A percentile compares a stretch with the other conserved stretches of the same genome.
Evolutionary conservation across 2,113 vertebrate genomes (phyloP).

Genomic region (Hirundichthys speculiger): DNA sequence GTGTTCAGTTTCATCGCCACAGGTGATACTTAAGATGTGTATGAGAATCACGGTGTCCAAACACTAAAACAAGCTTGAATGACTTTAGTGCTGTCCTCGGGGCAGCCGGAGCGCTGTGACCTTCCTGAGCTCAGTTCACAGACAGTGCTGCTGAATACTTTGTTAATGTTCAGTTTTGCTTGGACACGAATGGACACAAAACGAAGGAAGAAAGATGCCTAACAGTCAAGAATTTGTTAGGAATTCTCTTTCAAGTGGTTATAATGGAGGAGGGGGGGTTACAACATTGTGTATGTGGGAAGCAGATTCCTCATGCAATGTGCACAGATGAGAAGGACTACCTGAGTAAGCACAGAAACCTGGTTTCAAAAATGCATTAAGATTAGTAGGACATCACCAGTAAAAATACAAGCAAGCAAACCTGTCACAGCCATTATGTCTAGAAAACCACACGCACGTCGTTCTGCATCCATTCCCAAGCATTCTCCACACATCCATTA

Average conservation of each 20-base stretch:
- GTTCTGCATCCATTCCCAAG: slow-evolving; percentile 66
- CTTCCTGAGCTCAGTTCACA: slow-evolving; percentile 61
- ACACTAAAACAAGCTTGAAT: slow-evolving; percentile 75
- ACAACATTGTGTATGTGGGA: background rate
- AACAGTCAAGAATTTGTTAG: slow-evolving; percentile 2
- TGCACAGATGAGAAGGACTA: slow-evolving; percentile 41
- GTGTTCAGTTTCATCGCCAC: slow-evolving; percentile 54
- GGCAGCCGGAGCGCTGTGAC: slow-evolving; percentile 61
- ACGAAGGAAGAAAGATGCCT: slow-evolving; percentile 7
- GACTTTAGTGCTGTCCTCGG: slow-evolving; percentile 76
- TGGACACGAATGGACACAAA: slow-evolving; percentile 32
- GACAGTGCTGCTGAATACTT: slow-evolving; percentile 61
- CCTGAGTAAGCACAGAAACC: slow-evolving; percentile 24
- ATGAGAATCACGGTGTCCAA: slow-evolving; percentile 64
- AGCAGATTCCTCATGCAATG: no score
- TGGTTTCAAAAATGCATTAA: slow-evolving; percentile 46
- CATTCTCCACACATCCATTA: slow-evolving; percentile 71
- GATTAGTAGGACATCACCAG: slow-evolving; percentile 38
- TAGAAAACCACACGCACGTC: slow-evolving; percentile 59
- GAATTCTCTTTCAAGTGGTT: background rate
- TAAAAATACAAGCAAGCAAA: slow-evolving; percentile 68
- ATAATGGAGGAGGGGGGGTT: background rate
- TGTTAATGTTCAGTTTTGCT: slow-evolving; percentile 61
- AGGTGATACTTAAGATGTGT: slow-evolving; percentile 55
- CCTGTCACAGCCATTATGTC: slow-evolving; percentile 82